These are phyloP conservation scores for Muscicapa striata DNA, from an alignment of 2,797 vertebrate genomes.

Conservation along the genomic window DNA sequence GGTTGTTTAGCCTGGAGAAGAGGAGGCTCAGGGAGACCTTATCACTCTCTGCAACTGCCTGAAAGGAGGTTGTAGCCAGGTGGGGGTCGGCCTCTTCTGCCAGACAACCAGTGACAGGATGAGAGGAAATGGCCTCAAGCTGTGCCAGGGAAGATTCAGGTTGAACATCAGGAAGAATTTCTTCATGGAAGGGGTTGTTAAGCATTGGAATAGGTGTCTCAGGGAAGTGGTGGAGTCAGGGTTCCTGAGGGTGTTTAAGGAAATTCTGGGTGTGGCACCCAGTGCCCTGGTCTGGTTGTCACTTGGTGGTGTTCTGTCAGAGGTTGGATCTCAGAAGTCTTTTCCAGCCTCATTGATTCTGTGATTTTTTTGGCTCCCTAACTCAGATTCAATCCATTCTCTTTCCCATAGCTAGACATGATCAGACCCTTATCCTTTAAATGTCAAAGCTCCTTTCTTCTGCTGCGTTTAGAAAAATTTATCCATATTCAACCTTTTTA, in stretches of 20 bases:
- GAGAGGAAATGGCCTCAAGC: neutral
- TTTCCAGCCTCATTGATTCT: neutral
- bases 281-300: neutral
- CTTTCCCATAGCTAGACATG: neutral
- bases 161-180: neutral
- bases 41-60: neutral
- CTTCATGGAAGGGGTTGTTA: neutral
- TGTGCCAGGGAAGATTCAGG: neutral
- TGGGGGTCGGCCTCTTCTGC: accelerated
- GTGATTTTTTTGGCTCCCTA: neutral
- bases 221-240: neutral
- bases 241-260: neutral
- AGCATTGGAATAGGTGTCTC: neutral
- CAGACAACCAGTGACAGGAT: neutral
- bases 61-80: neutral
- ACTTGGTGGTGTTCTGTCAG: neutral
- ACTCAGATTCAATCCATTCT: neutral
- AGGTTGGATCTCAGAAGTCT: neutral
- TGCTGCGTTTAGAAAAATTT: neutral
- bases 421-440: neutral
- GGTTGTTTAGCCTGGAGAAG: neutral
- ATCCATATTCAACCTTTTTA: neutral
- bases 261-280: neutral
- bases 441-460: neutral
- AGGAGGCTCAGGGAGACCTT: neutral